Conservation (phyloP, 2,113 vertebrate genomes). For the Lates calcarifer region DNA sequence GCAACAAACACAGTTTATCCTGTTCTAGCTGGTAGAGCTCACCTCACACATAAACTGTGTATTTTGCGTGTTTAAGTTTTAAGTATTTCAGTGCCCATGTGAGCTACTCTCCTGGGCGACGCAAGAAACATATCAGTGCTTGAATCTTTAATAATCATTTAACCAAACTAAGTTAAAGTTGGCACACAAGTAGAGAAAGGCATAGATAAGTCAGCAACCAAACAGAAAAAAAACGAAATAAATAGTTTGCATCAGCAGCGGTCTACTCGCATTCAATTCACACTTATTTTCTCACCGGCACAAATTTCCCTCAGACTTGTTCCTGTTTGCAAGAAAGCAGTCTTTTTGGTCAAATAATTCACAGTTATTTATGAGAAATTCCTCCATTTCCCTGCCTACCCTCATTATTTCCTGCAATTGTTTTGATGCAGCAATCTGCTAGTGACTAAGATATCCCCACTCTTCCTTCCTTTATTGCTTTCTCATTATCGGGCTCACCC, state of each 20-base stretch:
- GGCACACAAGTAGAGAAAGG: background rate
- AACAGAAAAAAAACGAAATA: constrained; percentile 6
- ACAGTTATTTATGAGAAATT: background rate
- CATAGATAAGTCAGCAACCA: background rate
- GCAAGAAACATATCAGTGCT: background rate
- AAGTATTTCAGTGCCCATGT: background rate
- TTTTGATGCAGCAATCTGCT: constrained; percentile 18
- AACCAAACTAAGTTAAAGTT: background rate
- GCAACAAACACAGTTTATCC: background rate
- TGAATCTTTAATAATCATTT: background rate
- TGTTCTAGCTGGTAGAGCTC: background rate
- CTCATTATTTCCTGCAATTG: constrained; percentile 9
- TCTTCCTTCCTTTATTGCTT: constrained; percentile 6
- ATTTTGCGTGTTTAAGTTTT: background rate
- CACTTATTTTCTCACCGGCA: constrained; percentile 6
- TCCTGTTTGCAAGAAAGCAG: background rate
- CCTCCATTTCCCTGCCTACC: background rate
- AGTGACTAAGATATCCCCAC: constrained; percentile 2
- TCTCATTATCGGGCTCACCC: constrained; percentile 14
- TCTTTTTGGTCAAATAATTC: constrained; percentile 26
- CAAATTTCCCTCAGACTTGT: constrained; percentile 15
- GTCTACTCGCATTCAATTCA: background rate
- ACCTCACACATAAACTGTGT: background rate
- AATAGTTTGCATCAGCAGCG: background rate
- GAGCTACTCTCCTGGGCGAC: background rate